Conservation (phyloP, 2,888 invertebrate genomes). For the Penaeus monodon region DNA sequence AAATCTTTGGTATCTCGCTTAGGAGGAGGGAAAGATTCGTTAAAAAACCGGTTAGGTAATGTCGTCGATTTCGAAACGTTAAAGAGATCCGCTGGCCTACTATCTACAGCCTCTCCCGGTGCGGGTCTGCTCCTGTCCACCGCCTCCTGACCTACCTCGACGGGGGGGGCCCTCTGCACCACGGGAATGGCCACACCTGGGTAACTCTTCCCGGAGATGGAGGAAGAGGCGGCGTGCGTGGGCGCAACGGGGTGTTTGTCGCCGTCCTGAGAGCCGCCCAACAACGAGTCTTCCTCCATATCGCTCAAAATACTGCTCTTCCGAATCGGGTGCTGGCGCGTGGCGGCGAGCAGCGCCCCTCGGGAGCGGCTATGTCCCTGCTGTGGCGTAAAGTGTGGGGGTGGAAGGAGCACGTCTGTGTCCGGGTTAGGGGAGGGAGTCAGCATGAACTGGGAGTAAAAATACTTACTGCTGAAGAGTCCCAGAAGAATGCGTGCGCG, state of each 20-base stretch:
- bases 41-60: conserved; percentile 28
- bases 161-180: conserved; percentile 38
- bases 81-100: conserved; percentile 35
- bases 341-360: conserved; percentile 42
- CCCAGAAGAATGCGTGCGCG: conserved; percentile 58
- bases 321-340: conserved; percentile 52
- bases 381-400: conserved; percentile 57
- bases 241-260: conserved; percentile 37
- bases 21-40: conserved; percentile 29
- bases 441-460: conserved; percentile 60
- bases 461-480: conserved; percentile 65
- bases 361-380: conserved; percentile 53
- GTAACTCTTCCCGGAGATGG: conserved; percentile 52
- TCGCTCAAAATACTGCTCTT: conserved; percentile 56
- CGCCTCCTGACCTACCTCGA: conserved; percentile 54
- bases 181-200: conserved; percentile 64
- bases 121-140: conserved; percentile 28
- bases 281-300: conserved; percentile 50
- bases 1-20: conserved; percentile 17
- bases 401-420: conserved; percentile 64
- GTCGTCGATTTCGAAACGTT: neutral
- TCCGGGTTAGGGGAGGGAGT: conserved; percentile 65
- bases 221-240: conserved; percentile 47
- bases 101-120: conserved; percentile 35
- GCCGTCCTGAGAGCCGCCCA: conserved; percentile 53